Conservation (phyloP, 23 tunicate genomes). For the Corella eumyota region DNA sequence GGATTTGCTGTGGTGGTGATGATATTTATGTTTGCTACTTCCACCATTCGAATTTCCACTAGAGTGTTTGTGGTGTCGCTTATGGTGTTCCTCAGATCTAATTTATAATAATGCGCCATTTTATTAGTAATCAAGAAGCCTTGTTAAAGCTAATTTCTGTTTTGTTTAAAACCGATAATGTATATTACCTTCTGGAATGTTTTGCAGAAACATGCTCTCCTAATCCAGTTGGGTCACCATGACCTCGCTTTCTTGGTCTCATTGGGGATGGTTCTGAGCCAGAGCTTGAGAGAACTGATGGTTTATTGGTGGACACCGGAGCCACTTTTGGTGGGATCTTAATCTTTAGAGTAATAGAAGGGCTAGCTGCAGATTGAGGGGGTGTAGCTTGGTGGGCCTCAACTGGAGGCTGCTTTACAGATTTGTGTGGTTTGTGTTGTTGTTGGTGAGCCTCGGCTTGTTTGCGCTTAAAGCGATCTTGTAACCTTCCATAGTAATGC, state of each 20-base stretch:
- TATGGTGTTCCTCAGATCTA: slow-evolving; percentile 10
- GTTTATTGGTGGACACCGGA: slow-evolving; percentile 1
- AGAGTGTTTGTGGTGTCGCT: slow-evolving; percentile 11
- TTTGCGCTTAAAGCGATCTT: slow-evolving; percentile 36
- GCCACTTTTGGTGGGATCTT: slow-evolving; percentile 31
- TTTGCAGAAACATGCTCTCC: slow-evolving; percentile 34
- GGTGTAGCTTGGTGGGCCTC: background rate
- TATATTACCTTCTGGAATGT: slow-evolving; percentile 38
- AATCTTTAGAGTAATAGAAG: slow-evolving; percentile 48
- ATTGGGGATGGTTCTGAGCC: slow-evolving; percentile 35
- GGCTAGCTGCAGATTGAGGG: slow-evolving; percentile 5
- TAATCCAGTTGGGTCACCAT: slow-evolving; percentile 20
- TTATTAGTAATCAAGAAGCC: no score
- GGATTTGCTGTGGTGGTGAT: slow-evolving; percentile 18
- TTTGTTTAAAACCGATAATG: no score
- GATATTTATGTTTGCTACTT: slow-evolving; percentile 2
- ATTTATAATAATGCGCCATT: no score
- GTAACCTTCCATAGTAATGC: slow-evolving; percentile 20
- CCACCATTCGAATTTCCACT: slow-evolving; percentile 23
- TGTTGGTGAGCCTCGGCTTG: slow-evolving; percentile 10
- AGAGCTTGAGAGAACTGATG: slow-evolving; percentile 29
- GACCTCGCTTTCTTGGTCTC: slow-evolving; percentile 48
- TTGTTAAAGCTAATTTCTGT: no score
- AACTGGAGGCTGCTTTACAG: background rate
- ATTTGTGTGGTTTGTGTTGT: background rate